These are phyloP conservation scores for Drosophila macrothrix DNA, from an alignment of 2,888 invertebrate genomes.

Conservation along the genomic window DNA sequence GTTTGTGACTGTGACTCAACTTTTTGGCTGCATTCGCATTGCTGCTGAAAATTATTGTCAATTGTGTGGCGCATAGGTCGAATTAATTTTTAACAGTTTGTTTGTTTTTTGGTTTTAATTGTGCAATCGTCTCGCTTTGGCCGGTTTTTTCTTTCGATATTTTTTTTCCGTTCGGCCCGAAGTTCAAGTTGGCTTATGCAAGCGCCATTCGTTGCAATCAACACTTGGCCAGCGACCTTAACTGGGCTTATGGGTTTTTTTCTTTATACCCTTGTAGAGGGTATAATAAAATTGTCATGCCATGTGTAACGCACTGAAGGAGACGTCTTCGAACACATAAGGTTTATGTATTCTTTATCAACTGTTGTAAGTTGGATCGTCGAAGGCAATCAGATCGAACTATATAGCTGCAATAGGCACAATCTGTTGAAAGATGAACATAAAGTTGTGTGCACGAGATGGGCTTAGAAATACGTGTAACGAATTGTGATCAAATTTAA, in stretches of 20 bases:
- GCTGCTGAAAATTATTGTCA: slow-evolving; percentile 71
- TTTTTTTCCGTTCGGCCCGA: slow-evolving; percentile 33
- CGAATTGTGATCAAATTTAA: background rate
- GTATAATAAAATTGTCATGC: background rate
- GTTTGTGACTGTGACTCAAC: slow-evolving; percentile 79
- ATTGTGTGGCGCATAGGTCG: slow-evolving; percentile 69
- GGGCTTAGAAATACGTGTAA: background rate
- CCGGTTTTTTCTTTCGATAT: slow-evolving; percentile 5
- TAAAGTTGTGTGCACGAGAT: background rate
- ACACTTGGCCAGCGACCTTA: slow-evolving; percentile 55
- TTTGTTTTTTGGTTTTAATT: slow-evolving; percentile 63
- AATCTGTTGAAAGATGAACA: background rate
- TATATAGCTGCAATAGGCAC: background rate
- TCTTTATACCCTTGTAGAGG: background rate
- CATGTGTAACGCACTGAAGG: background rate
- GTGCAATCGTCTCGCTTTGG: slow-evolving; percentile 63
- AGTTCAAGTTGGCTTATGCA: slow-evolving; percentile 67
- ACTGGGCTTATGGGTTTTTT: slow-evolving; percentile 11
- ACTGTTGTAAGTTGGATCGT: background rate
- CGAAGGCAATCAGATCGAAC: background rate
- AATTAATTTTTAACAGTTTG: slow-evolving; percentile 64
- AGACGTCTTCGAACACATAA: background rate
- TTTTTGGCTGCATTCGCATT: slow-evolving; percentile 54
- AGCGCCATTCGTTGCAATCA: slow-evolving; percentile 35
- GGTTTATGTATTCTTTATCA: background rate